A percentile compares a stretch with the other conserved stretches of the same genome.
These are phyloP conservation scores for Solea solea DNA, from an alignment of 2,113 vertebrate genomes.

Conservation along the genomic window DNA sequence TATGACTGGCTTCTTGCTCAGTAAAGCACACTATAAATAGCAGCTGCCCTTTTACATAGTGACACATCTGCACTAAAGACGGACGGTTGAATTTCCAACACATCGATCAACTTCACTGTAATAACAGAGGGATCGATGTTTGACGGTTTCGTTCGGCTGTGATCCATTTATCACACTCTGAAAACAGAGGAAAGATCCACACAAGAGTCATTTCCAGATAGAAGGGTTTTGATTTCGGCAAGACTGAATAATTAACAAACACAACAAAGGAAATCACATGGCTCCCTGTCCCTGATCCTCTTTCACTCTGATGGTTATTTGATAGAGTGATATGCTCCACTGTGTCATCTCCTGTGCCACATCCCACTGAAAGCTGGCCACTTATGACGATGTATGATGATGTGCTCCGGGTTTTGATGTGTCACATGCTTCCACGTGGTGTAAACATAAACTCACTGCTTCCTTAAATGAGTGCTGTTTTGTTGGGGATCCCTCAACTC, in stretches of 20 bases:
- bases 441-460: background rate
- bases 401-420: too few species aligned
- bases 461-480: background rate
- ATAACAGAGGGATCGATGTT: constrained; percentile 45
- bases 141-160: constrained; percentile 1
- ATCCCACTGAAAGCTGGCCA: constrained; percentile 36
- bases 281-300: constrained; percentile 22
- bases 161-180: constrained; percentile 43
- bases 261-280: constrained; percentile 33
- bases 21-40: constrained; percentile 71
- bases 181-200: constrained; percentile 32
- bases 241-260: constrained; percentile 25
- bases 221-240: constrained; percentile 6
- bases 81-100: constrained; percentile 19
- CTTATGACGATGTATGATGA: too few species aligned
- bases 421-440: background rate
- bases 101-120: constrained; percentile 41
- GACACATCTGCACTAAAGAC: constrained; percentile 51
- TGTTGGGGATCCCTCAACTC: background rate
- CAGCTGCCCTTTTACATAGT: constrained; percentile 61
- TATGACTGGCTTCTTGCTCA: constrained; percentile 59
- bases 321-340: constrained; percentile 45
- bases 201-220: constrained; percentile 4
- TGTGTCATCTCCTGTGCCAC: constrained; percentile 55
- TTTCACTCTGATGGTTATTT: constrained; percentile 51